Evolutionary conservation across 1,140 invertebrate genomes (phyloP), one percentile per base, ranked within the genome.

Genomic region (Heliconius hewitsoni): DNA sequence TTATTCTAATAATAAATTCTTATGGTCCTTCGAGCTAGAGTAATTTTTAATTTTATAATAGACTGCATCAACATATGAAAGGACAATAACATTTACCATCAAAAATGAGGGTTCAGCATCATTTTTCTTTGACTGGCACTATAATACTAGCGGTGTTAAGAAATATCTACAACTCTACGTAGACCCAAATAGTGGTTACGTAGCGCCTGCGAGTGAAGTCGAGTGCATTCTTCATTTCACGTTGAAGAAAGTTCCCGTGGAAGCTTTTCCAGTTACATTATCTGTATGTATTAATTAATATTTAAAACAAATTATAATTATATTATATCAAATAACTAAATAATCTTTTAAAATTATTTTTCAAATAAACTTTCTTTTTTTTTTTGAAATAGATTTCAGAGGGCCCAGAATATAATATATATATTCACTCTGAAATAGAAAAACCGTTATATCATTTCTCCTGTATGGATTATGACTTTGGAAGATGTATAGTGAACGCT

Each of bases 11-110:
- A 52, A 52, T 16, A 23, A 23, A 23, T 13, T 16, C 1, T 30
- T 30, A 6, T 66, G 16, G 18, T 8, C 18, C 50, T 71, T 34
- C 11, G 11, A 71, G 27, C 13, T 13, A 18, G 27, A 19, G 6
- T 72, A 55, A 72, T 75, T 46, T 50, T 16, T n/a, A 70, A 70
- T 74, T 71, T 73, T 73, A 72, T 71, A 80, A 50, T 76, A 94
- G 93, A 93, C 92, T 66, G 92, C 90, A 5, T 93, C 92, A n/a
- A 92, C 92, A 13, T 94, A 94, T 55, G 89, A 93, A 78, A 86
- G 92, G 57, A 90, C 82, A 13, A 88, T 94, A 76, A 86, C 88
- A 18, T 94, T 94, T 78, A 87, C 77, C n/a, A 90, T 94, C 82
- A 92, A 85, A 74, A 94, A 94, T 72, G 89, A 93, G 57, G 93